Percentiles rank a stretch among this genome's conserved stretches.
Conservation (phyloP, 2,113 vertebrate species). For the Spermophilus dauricus region DNA sequence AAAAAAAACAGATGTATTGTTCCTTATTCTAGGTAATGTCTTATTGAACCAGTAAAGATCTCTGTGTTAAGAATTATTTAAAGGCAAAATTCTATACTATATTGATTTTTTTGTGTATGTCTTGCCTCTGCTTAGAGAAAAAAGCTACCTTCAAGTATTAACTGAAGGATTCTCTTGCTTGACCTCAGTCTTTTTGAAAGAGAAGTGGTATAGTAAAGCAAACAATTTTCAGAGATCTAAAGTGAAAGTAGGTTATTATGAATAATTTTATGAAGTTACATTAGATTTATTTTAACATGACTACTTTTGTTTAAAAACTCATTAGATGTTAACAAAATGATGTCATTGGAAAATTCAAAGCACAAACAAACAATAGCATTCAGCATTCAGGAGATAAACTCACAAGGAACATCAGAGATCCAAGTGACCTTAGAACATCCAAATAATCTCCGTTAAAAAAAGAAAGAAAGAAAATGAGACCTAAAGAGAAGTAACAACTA, state of each 20-base stretch:
- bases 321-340: conserved; percentile 61
- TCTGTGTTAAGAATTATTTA: conserved; percentile 76
- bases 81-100: conserved; percentile 63
- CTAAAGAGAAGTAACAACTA: background rate
- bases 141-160: background rate
- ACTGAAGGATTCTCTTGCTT: conserved; percentile 15
- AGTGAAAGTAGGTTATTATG: conserved; percentile 27
- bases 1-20: conserved; percentile 44
- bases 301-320: background rate
- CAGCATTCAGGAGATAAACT: conserved; percentile 27
- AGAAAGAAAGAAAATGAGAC: background rate
- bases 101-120: background rate
- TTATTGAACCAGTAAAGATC: conserved; percentile 79
- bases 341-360: conserved; percentile 50
- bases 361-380: conserved; percentile 7
- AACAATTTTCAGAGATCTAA: background rate
- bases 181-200: conserved; percentile 56
- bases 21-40: conserved; percentile 70
- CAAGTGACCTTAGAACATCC: background rate
- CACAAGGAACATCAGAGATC: background rate
- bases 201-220: background rate
- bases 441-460: background rate
- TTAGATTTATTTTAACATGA: conserved; percentile 58
- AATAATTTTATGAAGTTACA: conserved; percentile 57
- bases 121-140: background rate